Conservation (phyloP, 2,888 invertebrate species). For the Parelbella ahira region DNA sequence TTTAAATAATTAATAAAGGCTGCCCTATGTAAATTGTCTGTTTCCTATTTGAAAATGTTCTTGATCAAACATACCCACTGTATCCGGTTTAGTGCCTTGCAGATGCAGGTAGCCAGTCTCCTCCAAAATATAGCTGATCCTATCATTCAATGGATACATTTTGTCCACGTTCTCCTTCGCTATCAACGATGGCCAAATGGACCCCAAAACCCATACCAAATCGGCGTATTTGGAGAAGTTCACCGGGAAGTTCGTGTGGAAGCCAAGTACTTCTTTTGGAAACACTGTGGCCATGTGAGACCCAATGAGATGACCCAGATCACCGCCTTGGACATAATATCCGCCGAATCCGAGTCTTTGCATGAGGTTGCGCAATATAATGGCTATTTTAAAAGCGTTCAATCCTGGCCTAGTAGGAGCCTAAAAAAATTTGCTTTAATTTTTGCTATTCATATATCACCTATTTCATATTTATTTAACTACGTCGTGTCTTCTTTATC, state of each 20-base stretch:
- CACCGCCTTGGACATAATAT: slow-evolving; percentile 88
- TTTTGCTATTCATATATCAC: too few relatives aligned
- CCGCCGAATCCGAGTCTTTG: slow-evolving; percentile 81
- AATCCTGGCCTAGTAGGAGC: slow-evolving; percentile 81
- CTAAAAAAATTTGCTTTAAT: too few relatives aligned
- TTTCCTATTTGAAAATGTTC: too few relatives aligned
- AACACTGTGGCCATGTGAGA: slow-evolving; percentile 82
- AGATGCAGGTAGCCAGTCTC: slow-evolving; percentile 85
- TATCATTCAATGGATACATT: slow-evolving; percentile 73
- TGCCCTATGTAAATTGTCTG: too few relatives aligned
- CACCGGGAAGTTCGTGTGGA: slow-evolving; percentile 84
- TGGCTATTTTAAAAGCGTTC: slow-evolving; percentile 76
- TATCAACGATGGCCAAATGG: slow-evolving; percentile 72
- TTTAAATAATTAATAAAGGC: too few relatives aligned
- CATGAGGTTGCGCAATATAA: slow-evolving; percentile 87
- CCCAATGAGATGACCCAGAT: slow-evolving; percentile 86
- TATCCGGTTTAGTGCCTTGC: slow-evolving; percentile 91
- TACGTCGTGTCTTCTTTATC: too few relatives aligned
- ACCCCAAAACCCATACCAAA: slow-evolving; percentile 61
- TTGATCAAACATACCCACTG: slow-evolving; percentile 80
- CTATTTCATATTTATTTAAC: too few relatives aligned
- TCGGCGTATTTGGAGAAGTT: slow-evolving; percentile 43
- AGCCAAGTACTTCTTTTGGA: slow-evolving; percentile 79
- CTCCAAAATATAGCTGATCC: slow-evolving; percentile 49
- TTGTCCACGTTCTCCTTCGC: slow-evolving; percentile 63